Conservation (phyloP, 2,113 vertebrate genomes). For the Tapirus terrestris region DNA sequence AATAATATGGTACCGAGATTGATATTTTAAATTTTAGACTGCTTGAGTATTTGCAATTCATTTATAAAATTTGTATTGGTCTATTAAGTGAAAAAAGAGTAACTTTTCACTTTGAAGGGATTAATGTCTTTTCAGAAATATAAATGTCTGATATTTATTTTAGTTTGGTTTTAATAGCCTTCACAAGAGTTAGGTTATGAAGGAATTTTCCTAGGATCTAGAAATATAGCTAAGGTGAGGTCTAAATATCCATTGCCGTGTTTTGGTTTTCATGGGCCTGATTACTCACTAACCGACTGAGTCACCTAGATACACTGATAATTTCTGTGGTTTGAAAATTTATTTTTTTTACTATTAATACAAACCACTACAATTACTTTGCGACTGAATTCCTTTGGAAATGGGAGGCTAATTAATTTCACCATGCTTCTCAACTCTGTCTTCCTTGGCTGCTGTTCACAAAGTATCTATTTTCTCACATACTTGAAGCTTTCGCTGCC, state of each 20-base stretch:
- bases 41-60: not conserved
- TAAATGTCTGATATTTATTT: slow-evolving; percentile 27
- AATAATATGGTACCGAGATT: not conserved
- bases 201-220: not conserved
- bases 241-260: not conserved
- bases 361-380: not conserved
- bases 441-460: not conserved
- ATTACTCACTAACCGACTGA: not conserved
- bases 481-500: not conserved
- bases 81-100: not conserved
- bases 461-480: not conserved
- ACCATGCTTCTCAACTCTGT: not conserved
- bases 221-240: not conserved
- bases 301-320: not conserved
- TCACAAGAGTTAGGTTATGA: not conserved
- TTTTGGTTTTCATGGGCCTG: not conserved
- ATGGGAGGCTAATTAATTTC: not conserved
- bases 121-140: slow-evolving; percentile 44
- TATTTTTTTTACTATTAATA: not conserved
- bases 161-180: not conserved
- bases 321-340: slow-evolving; percentile 37
- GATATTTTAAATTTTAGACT: slow-evolving; percentile 26
- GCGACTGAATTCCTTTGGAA: not conserved
- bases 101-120: slow-evolving; percentile 5
- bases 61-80: slow-evolving; percentile 25